Evolutionary conservation across 2,797 vertebrate species (phyloP), one percentile per base, ranked within the genome.

Genomic region (Clarias laeviceps): DNA sequence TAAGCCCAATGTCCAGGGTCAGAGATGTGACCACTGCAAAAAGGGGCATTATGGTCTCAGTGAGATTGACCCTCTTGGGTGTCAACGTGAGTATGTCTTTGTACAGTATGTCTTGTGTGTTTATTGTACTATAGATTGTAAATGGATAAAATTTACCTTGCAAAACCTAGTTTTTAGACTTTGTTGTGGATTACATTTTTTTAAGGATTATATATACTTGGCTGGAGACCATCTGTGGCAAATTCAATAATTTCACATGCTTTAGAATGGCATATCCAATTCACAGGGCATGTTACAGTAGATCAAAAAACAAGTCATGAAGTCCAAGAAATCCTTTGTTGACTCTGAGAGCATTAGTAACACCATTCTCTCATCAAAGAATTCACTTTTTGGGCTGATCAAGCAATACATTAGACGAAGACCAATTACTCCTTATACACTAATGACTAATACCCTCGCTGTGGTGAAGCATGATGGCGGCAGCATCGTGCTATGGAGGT

Each of bases 31-130:
- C 87, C 93, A 92, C 93, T 98, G 96, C 94, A 95, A 82, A 83
- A 95, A 96, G 0, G 93, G 94, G 0, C 93, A 94, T 90, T 97
- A 94, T 0, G 97, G 96, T 9, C 95, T 98, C 59, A 97, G 95
- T 92, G 92, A 93, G 5, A 92, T 92, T 0, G 93, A 96, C 88
- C 94, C 95, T 0, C 92, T 93, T 40, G 96, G 96, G 18, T 97
- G 96, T 89, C 96, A 97, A 88, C 89, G 94, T 98, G 93, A 91
- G 96, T 95, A 66, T 74, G 32, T 69, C 17, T 45, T 45, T 45
- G 4, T 45, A n/a, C n/a, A n/a, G n/a, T n/a, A 45, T 45, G 40
- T 45, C 7, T 45, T 82, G 15, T 27, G 64, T 80, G 59, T 45
- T 24, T 29, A 64, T 45, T 64, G 56, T 70, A 81, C 34, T 64